A percentile compares a stretch with the other conserved stretches of the same genome.
These are phyloP conservation scores for Helogale parvula DNA, from an alignment of 2,113 vertebrate species.

Conservation along the genomic window DNA sequence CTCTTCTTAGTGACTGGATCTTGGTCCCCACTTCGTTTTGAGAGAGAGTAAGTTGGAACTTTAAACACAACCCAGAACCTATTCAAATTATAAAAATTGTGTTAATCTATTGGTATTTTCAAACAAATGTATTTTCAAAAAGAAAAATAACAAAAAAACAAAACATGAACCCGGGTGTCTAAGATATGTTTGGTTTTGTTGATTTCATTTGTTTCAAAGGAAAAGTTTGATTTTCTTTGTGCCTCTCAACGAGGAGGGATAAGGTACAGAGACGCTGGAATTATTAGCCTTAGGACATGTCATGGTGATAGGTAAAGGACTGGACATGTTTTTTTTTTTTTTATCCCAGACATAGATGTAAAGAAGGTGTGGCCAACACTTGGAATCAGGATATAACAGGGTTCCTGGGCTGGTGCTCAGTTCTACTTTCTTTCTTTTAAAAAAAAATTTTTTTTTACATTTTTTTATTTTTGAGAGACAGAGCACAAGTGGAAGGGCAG, in stretches of 20 bases:
- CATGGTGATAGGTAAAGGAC: background rate
- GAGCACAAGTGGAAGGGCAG: too few relatives aligned
- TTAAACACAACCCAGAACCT: background rate
- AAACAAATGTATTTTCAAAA: background rate
- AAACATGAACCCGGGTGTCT: background rate
- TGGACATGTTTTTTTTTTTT: background rate
- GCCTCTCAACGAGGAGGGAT: background rate
- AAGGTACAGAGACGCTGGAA: background rate
- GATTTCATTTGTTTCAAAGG: background rate
- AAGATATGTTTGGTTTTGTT: background rate
- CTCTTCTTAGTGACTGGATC: background rate
- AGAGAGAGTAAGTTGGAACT: background rate
- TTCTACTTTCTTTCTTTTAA: background rate
- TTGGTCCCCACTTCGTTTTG: background rate
- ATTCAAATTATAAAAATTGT: background rate
- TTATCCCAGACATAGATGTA: background rate
- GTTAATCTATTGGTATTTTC: background rate
- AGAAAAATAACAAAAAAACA: background rate
- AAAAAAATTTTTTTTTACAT: too few relatives aligned
- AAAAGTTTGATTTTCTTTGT: background rate
- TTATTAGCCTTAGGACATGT: background rate
- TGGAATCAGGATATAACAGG: background rate
- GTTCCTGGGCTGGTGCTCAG: background rate
- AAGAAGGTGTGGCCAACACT: background rate
- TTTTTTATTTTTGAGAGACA: too few relatives aligned